A percentile compares a stretch with the other conserved stretches of the same genome.
These are phyloP conservation scores for Lepidonotus clava DNA, from an alignment of 2,888 invertebrate genomes.

Conservation along the genomic window DNA sequence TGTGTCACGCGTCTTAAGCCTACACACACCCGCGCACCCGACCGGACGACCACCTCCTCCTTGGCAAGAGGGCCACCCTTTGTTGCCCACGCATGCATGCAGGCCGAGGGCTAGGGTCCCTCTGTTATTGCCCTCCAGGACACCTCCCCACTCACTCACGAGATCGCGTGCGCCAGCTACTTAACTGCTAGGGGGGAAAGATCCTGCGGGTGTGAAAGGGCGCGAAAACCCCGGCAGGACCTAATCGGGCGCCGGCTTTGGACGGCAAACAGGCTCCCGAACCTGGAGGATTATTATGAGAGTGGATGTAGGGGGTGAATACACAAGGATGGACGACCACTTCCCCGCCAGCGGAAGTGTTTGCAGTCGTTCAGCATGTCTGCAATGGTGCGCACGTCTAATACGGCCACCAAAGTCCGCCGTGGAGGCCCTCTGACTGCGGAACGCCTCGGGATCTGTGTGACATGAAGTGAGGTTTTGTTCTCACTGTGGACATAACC, in stretches of 20 bases:
- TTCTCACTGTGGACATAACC: background rate
- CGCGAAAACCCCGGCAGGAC: background rate
- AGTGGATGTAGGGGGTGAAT: background rate
- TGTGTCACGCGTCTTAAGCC: conserved; percentile 8
- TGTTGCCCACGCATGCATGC: conserved; percentile 11
- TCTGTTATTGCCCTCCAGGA: conserved; percentile 10
- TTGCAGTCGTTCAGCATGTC: background rate
- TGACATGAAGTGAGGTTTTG: conserved; percentile 36
- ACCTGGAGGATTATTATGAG: background rate
- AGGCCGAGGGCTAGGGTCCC: background rate
- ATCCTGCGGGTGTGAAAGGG: conserved; percentile 11
- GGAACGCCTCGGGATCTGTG: background rate
- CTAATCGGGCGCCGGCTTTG: background rate
- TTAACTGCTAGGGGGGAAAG: background rate
- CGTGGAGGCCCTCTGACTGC: background rate
- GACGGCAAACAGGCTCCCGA: background rate
- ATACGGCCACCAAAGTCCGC: background rate
- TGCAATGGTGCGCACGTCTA: background rate
- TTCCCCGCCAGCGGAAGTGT: conserved; percentile 11
- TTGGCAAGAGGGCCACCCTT: background rate
- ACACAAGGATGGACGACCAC: background rate
- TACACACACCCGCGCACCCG: background rate
- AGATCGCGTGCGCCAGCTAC: conserved; percentile 25
- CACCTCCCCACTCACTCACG: conserved; percentile 7
- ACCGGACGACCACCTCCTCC: background rate